Base-by-base conservation (phyloP, 2,888 invertebrate species). In the Hoplodrina blanda region DNA sequence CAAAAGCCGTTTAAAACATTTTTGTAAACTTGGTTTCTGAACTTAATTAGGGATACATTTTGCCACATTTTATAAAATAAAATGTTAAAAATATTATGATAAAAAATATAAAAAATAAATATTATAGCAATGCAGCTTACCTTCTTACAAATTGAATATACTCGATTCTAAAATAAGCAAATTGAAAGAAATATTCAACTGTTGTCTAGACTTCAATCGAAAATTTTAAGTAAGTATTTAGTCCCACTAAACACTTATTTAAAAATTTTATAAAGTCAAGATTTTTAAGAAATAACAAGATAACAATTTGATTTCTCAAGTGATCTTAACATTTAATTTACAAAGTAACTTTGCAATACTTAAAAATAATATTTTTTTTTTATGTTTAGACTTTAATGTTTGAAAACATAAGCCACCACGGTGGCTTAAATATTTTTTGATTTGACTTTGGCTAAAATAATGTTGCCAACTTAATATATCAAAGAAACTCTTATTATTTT, bases 401-500 rank as follows among this genome's bases (percentile, higher is more conserved):
- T 50, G 15, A 52, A n/a, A 57, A 46, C 49, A 17, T 49, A 17
- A 41, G n/a, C 33, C 19, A 19, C 7, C 19, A 13, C 19, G 52
- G 17, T 59, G 13, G 13, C 19, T 50, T 41, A 8, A 33, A 17
- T 50, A 55, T 50, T 71, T 62, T 49, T 41, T 53, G n/a, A 11
- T n/a, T n/a, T n/a, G n/a, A n/a, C n/a, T n/a, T n/a, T n/a, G n/a
- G n/a, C n/a, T n/a, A 20, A 55, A 65, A 68, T 55, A 52, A 69
- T 33, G n/a, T 62, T 25, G 44, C 10, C 20, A 30, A 64, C 52
- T 57, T 66, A 67, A 76, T 72, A 30, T 71, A 33, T 55, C 65
- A 69, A 72, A 70, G 72, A 67, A 73, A 69, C 19, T 30, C 19
- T 44, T 75, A 73, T 69, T 73, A 71, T 64, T 53, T 73, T 72